Evolutionary conservation across 1,140 invertebrate genomes (phyloP).

Genomic region (Drosophila orena): DNA sequence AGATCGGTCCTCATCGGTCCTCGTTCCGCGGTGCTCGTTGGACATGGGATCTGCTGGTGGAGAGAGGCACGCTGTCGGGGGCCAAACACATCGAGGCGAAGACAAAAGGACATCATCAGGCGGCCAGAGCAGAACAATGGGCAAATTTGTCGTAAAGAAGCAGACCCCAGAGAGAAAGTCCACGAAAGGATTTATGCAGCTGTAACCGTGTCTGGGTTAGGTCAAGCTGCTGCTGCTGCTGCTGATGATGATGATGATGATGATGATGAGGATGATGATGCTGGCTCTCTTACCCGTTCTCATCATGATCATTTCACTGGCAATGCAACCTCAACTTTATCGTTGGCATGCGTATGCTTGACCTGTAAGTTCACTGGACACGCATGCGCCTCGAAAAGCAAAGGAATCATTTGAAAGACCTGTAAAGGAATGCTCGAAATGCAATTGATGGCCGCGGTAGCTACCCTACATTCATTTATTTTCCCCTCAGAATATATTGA

Average conservation of each 20-base stretch:
- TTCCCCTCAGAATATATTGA: too few species aligned
- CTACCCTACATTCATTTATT: not conserved
- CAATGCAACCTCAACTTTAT: slow-evolving; percentile 48
- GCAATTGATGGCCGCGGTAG: not conserved
- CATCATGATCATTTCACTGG: not conserved
- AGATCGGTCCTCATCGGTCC: not conserved
- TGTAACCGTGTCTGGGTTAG: slow-evolving; percentile 57
- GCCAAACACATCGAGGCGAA: slow-evolving; percentile 52
- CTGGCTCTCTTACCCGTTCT: not conserved
- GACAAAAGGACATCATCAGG: slow-evolving; percentile 79
- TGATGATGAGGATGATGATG: slow-evolving; percentile 27
- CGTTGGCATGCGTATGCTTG: slow-evolving; percentile 75
- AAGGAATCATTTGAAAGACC: slow-evolving; percentile 18
- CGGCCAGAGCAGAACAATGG: slow-evolving; percentile 63
- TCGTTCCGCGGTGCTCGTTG: slow-evolving; percentile 5
- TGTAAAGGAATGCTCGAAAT: not conserved
- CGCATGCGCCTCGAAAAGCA: slow-evolving; percentile 56
- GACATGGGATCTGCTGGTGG: slow-evolving; percentile 18
- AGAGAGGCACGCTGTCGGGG: slow-evolving; percentile 52
- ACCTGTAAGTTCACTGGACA: slow-evolving; percentile 80
- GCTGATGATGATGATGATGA: slow-evolving; percentile 34
- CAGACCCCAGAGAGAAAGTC: slow-evolving; percentile 66
- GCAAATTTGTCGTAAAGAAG: slow-evolving; percentile 78
- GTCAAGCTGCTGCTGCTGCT: slow-evolving; percentile 31
- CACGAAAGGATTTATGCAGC: slow-evolving; percentile 67